Conservation (phyloP, 2,113 vertebrate species). For the Pelecanoides urinatrix region DNA sequence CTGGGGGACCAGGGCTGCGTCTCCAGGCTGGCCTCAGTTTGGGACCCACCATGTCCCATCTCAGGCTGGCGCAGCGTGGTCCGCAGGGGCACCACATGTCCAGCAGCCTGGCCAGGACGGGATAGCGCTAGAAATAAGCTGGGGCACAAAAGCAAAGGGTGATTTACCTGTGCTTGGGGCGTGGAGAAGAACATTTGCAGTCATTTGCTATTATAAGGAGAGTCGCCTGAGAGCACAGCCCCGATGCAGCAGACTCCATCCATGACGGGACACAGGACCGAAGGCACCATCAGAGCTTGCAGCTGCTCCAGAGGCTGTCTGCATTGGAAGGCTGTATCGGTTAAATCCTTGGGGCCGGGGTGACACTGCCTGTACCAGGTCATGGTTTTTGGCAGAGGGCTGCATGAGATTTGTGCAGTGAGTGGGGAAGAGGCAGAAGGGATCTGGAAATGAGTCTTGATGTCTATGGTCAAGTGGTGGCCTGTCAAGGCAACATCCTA, state of each 20-base stretch:
- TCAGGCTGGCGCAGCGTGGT: neutral
- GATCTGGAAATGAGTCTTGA: neutral
- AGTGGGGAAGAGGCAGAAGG: neutral
- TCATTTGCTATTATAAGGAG: neutral
- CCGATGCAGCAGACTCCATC: rapidly evolving
- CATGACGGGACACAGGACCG: rapidly evolving
- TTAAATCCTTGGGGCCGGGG: neutral
- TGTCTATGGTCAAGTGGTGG: neutral
- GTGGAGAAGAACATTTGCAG: neutral
- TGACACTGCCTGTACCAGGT: neutral
- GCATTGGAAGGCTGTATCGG: rapidly evolving
- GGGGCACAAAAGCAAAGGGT: neutral
- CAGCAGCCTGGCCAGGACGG: rapidly evolving
- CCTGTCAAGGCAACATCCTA: neutral
- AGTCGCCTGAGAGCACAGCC: neutral
- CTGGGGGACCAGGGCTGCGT: rapidly evolving
- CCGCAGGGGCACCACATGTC: rapidly evolving
- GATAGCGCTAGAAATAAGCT: rapidly evolving
- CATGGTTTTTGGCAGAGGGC: neutral
- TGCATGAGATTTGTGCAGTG: neutral
- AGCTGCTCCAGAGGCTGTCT: neutral
- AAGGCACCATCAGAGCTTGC: neutral
- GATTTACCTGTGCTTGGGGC: neutral
- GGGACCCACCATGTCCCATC: rapidly evolving
- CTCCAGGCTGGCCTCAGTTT: neutral